Evolutionary conservation across 2,113 vertebrate genomes (phyloP).

Genomic region (Pluvialis apricaria): DNA sequence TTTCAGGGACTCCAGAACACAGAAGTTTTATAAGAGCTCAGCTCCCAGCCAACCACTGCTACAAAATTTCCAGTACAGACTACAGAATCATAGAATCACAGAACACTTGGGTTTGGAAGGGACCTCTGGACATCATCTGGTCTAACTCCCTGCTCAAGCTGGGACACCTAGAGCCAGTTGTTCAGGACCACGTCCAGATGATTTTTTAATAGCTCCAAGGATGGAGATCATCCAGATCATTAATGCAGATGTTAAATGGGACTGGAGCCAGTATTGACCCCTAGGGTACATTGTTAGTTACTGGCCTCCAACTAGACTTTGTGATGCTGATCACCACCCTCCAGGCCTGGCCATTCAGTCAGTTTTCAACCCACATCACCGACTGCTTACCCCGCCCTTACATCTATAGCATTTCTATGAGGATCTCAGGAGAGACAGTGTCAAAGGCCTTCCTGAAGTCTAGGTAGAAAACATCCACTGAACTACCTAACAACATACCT

Average conservation of each 20-base stretch:
- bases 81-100: not conserved
- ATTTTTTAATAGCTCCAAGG: not conserved
- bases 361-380: not conserved
- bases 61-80: fast-evolving
- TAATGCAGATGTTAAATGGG: not conserved
- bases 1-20: not conserved
- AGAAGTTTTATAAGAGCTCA: not conserved
- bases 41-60: not conserved
- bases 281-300: not conserved
- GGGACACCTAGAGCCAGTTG: not conserved
- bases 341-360: not conserved
- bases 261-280: not conserved
- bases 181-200: not conserved
- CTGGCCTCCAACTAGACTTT: not conserved
- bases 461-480: not conserved
- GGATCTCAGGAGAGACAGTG: not conserved
- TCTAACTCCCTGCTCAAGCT: not conserved
- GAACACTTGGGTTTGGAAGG: not conserved
- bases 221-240: not conserved
- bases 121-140: not conserved
- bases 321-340: not conserved
- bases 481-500: not conserved
- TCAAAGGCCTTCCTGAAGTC: not conserved
- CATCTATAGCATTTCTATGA: not conserved
- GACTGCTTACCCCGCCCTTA: not conserved